Base-by-base conservation (phyloP, 1,140 invertebrate genomes). In the Callitettix versicolor region DNA sequence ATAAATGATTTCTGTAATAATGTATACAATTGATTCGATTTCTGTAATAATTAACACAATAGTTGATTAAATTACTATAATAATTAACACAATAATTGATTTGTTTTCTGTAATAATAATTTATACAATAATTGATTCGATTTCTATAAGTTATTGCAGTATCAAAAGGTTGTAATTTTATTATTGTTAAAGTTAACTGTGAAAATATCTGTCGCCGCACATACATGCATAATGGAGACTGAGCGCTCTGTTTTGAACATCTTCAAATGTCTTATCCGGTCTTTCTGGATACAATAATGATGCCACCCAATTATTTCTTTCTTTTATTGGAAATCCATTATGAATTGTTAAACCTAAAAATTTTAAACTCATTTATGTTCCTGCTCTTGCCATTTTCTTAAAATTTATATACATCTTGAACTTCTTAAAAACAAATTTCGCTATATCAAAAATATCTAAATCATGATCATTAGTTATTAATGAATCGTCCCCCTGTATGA, bases 321-420 rank as follows among this genome's bases (percentile, higher is more conserved):
- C 18, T 15, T 53, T 53, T 2, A 3, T 3, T 44, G 51, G 51
- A 12, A 53, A 40, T 2, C 51, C 51, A 18, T 26, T 2, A 53
- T 42, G 17, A 18, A 53, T 53, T 11, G 14, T 38, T 9, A 40
- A 53, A 5, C 51, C 51, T 3, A 53, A 15, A 42, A 53, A 53
- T 15, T 17, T 43, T 3, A 44, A 15, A n/a, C 4, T 21, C 34
- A 44, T 42, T 15, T 14, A 42, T 14, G 40, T 43, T 11, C 7
- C 20, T 2, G 6, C 17, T 14, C 11, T 5, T 22, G 15, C 15
- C 3, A 38, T n/a, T 22, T 53, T 53, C 4, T 7, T 20, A 33
- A 41, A 21, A 20, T 53, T 53, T 15, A 53, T 4, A 18, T 14
- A 15, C 51, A 53, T 53, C 40, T 36, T 36, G 22, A 53, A 42